phyloP scores from a whole-genome alignment of 2,888 invertebrate genomes.

The Epistrophella euchroma region DNA sequence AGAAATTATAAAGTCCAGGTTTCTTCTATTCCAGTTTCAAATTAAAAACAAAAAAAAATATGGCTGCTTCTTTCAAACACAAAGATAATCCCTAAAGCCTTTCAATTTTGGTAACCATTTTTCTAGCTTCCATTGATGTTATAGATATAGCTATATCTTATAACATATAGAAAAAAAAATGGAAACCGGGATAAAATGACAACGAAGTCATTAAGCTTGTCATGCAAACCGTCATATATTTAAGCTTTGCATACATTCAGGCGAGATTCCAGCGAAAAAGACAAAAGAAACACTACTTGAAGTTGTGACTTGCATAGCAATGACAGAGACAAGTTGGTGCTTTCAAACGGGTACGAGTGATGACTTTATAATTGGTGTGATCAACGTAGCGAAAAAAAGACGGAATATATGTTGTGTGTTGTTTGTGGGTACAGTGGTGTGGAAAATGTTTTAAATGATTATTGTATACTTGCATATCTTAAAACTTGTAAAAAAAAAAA shows the following conservation, averaged over 20 bases:
- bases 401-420: slow-evolving; percentile 46
- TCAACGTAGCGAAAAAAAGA: slow-evolving; percentile 35
- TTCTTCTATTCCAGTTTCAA: slow-evolving; percentile 1
- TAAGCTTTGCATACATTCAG: slow-evolving; percentile 64
- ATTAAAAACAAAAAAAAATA: slow-evolving; percentile 35
- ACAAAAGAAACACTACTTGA: slow-evolving; percentile 27
- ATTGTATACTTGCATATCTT: too few species aligned
- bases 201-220: slow-evolving; percentile 71
- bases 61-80: slow-evolving; percentile 13
- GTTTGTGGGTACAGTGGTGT: slow-evolving; percentile 11
- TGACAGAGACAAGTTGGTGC: slow-evolving; percentile 36
- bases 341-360: slow-evolving; percentile 58
- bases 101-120: slow-evolving; percentile 68
- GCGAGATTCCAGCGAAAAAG: slow-evolving; percentile 47
- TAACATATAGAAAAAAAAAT: background rate
- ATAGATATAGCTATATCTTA: background rate
- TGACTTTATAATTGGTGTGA: slow-evolving; percentile 71
- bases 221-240: slow-evolving; percentile 63
- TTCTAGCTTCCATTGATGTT: slow-evolving; percentile 40
- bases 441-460: too few species aligned
- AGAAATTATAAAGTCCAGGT: slow-evolving; percentile 60
- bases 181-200: slow-evolving; percentile 46
- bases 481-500: too few species aligned
- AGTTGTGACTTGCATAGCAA: slow-evolving; percentile 71
- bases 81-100: slow-evolving; percentile 63